Evolutionary conservation across 2,888 invertebrate genomes (phyloP).

Genomic region (Sarcophaga carnaria): DNA sequence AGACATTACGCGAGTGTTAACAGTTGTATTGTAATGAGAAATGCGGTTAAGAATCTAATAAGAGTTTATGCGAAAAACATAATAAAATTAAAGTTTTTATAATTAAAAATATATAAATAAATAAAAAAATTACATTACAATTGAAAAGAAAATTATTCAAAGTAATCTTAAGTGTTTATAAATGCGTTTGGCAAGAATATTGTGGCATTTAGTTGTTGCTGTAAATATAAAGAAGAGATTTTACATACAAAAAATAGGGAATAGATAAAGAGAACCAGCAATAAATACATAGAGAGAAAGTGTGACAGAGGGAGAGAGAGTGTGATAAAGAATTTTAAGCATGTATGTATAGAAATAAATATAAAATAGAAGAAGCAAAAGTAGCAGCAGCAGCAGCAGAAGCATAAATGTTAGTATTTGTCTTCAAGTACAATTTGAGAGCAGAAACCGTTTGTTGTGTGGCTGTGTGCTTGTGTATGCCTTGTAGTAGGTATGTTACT

Average conservation of each 20-base stretch:
- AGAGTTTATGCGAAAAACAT: background rate
- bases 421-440: background rate
- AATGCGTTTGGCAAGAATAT: constrained; percentile 36
- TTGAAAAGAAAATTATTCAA: background rate
- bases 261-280: constrained; percentile 22
- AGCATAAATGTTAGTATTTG: background rate
- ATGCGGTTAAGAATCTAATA: background rate
- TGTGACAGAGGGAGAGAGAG: background rate
- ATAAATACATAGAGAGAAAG: background rate
- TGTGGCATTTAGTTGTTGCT: constrained; percentile 53
- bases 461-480: background rate
- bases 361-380: background rate
- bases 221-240: constrained; percentile 12
- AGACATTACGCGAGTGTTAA: constrained; percentile 62
- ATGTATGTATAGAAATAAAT: background rate
- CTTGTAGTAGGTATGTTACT: constrained; percentile 29
- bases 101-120: constrained; percentile 10
- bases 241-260: constrained; percentile 12
- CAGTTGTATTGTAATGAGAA: constrained; percentile 38
- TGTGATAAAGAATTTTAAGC: constrained; percentile 1
- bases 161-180: constrained; percentile 15
- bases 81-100: constrained; percentile 18
- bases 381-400: background rate
- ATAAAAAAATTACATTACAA: background rate
- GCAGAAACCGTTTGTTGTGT: constrained; percentile 13